Base-by-base conservation (phyloP, 2,797 vertebrate species). In the Acrossocheilus wenchowensis region DNA sequence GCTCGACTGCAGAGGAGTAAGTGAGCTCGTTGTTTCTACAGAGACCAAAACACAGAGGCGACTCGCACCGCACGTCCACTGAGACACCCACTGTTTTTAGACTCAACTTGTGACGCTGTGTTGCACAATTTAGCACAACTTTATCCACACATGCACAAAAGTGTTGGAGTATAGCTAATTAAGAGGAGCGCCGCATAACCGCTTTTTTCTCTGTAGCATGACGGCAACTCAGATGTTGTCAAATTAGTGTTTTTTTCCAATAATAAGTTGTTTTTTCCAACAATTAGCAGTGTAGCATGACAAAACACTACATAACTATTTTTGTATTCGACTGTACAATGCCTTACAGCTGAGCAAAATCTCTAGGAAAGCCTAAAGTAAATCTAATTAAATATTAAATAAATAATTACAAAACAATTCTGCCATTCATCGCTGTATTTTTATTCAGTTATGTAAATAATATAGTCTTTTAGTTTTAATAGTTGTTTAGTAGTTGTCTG, bases 1-100 rank as follows among this genome's bases (percentile, higher is more conserved):
- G 97, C 98, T 81, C 97, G 98, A 68, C 97, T 98, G 66, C 98
- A 99, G 94, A 97, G 98, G 97, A 99, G 98, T 99, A 97, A 90
- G 97, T 94, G 75, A 71, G 81, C 50, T 86, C 36, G 48, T 77
- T 71, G 62, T 34, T 87, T 57, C 48, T 21, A 81, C 69, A 64
- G 69, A 86, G 78, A 86, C 54, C 6, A 30, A 86, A 41, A 74
- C 14, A 64, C 43, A 60, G 82, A 83, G 62, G 15, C 36, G 5
- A 34, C 66, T 72, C 50, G 50, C 64, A 26, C 48, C 52, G 4
- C 84, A 60, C 1, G 50, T 85, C 66, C 84, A 79, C 77, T 11
- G 84, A 86, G 84, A 74, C 69, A 78, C 73, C 6, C 11, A 7
- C 45, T 6, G 34, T 30, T 78, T 78, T 78, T 66, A 83, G 39